Base-by-base conservation (phyloP, 2,113 vertebrate genomes). In the Otis tarda region DNA sequence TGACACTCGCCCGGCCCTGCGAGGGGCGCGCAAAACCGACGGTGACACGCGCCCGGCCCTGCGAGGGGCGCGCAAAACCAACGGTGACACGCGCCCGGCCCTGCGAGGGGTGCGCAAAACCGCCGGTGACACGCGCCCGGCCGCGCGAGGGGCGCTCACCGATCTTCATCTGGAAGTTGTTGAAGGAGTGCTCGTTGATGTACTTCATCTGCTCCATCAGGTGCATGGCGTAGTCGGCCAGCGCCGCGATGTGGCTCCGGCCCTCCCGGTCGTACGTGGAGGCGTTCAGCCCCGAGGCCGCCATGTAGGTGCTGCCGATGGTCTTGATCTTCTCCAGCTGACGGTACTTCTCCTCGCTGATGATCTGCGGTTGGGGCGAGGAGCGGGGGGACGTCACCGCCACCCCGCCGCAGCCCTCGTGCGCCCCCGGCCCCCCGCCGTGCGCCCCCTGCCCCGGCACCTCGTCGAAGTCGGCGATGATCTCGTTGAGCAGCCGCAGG, bases 151-250 rank as follows among this genome's bases (percentile, higher is more conserved):
- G 73, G 31, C 17, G 30, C 97, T 98, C 69, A 99, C 99, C 99
- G 25, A 99, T 99, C 97, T 99, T 99, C 99, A 99, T 99, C 98
- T 99, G 99, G 98, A 99, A 99, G 93, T 99, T 99, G 97, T 99
- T 99, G 98, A 99, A 99, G 95, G 99, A 99, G 95, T 99, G 99
- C 97, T 99, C 99, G 1, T 99, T 99, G 96, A 99, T 99, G 96
- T 99, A 98, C 86, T 99, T 99, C 99, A 99, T 99, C 97, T 99
- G 99, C 90, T 99, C 99, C 97, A 99, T 98, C 78, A 99, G 98
- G 64, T 98, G 97, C 98, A 99, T 99, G 96, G 99, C 98, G 8
- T 99, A 99, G 97, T 99, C 99, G 0, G 99, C 99, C 16, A 99
- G 98, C 6, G 99, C 99, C 2, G 98, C 98, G 57, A 99, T 98